Percentiles rank a stretch among this genome's conserved stretches.
phyloP scores from a whole-genome alignment of 2,797 vertebrate species.

The Coilia nasus region DNA sequence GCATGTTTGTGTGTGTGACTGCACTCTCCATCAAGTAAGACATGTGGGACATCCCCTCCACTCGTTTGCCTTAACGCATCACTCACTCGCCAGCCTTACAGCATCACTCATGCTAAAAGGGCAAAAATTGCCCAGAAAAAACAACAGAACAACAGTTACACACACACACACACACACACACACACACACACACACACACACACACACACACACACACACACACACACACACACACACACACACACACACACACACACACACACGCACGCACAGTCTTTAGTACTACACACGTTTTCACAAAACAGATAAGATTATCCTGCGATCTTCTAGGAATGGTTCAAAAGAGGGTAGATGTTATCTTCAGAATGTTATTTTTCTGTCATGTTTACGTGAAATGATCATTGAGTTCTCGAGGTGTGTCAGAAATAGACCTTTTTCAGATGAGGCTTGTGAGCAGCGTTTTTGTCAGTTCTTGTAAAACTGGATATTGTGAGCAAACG shows the following conservation, averaged over 20 bases:
- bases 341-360: not conserved
- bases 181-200: conserved; percentile 15
- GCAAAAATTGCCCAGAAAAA: not conserved
- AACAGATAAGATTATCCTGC: not conserved
- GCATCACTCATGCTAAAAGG: not conserved
- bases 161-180: conserved; percentile 23
- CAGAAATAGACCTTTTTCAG: not conserved
- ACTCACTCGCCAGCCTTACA: not conserved
- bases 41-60: not conserved
- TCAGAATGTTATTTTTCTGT: too few relatives aligned
- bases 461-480: not conserved
- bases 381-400: too few relatives aligned
- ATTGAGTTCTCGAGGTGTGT: not conserved
- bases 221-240: not conserved
- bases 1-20: not conserved
- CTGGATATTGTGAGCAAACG: not conserved
- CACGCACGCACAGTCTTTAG: not conserved
- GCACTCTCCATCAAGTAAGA: not conserved
- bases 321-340: not conserved
- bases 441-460: not conserved
- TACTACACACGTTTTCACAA: not conserved
- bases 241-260: conserved; percentile 23
- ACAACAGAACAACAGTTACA: conserved; percentile 44
- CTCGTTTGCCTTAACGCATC: not conserved
- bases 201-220: conserved; percentile 11